A percentile compares a stretch with the other conserved stretches of the same genome.
phyloP scores from a whole-genome alignment of 2,113 vertebrate species.

The Cygnus buccinator region DNA sequence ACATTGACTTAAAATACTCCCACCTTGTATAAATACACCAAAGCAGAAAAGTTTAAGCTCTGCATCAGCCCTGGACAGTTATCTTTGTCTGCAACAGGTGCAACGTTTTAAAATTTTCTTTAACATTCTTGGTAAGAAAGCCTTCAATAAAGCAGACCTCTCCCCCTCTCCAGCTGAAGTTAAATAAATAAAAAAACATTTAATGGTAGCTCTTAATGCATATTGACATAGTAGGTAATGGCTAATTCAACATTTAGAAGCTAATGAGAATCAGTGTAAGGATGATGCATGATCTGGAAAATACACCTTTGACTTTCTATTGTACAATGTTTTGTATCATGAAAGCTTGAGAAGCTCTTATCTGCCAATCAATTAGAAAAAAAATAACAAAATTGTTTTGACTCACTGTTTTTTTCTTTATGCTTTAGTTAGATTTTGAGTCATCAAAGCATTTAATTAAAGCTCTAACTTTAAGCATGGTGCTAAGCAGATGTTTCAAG shows the following conservation, averaged over 20 bases:
- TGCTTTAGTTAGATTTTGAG: background rate
- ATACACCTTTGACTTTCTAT: constrained; percentile 36
- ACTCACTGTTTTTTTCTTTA: background rate
- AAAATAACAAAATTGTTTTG: background rate
- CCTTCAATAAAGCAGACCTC: background rate
- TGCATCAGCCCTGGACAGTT: background rate
- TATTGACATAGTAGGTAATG: constrained; percentile 31
- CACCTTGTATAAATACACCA: background rate
- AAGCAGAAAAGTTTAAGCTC: background rate
- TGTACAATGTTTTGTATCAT: background rate
- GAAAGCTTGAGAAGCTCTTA: background rate
- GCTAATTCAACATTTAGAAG: constrained; percentile 20
- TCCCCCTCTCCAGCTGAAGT: background rate
- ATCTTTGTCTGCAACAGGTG: background rate
- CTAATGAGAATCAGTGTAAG: constrained; percentile 39
- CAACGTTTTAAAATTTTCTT: background rate
- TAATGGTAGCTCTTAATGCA: constrained; percentile 31
- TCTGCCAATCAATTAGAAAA: background rate
- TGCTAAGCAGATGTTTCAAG: background rate
- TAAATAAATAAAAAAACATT: constrained; percentile 55
- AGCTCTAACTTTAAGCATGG: background rate
- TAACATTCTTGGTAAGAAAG: constrained; percentile 22
- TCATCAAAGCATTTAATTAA: background rate
- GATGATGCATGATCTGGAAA: constrained; percentile 8
- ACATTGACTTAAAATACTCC: background rate